phyloP scores from a whole-genome alignment of 2,888 invertebrate genomes.

The Phymatocera aterrima region DNA sequence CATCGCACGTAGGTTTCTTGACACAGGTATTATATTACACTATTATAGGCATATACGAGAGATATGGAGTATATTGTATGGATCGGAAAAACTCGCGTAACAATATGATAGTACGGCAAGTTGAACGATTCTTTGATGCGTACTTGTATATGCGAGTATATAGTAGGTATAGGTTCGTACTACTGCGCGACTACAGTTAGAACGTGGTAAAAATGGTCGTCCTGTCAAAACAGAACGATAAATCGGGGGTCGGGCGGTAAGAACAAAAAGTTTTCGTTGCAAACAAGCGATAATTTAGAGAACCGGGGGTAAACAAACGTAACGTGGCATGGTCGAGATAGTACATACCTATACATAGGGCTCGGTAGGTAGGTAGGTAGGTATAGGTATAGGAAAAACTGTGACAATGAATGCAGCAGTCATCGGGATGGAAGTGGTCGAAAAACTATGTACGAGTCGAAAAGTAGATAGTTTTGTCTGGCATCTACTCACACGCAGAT shows the following conservation, averaged over 20 bases:
- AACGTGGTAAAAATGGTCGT: slow-evolving; percentile 9
- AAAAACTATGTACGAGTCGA: not conserved
- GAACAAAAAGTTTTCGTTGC: slow-evolving; percentile 31
- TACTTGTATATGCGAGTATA: not conserved
- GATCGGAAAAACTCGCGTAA: not conserved
- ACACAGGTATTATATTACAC: too few species aligned
- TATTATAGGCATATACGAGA: not conserved
- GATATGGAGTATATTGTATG: not conserved
- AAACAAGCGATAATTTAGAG: slow-evolving; percentile 46
- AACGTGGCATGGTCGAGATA: too few species aligned
- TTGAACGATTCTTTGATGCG: slow-evolving; percentile 29
- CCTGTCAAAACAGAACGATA: slow-evolving; percentile 41
- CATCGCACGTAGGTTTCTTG: too few species aligned
- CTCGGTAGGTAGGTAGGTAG: too few species aligned
- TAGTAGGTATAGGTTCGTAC: not conserved
- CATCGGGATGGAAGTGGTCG: not conserved
- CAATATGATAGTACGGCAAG: not conserved
- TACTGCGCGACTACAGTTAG: too few species aligned
- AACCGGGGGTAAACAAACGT: slow-evolving; percentile 32
- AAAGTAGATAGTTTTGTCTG: not conserved
- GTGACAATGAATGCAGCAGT: not conserved
- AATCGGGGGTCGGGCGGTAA: slow-evolving; percentile 16
- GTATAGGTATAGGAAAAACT: not conserved
- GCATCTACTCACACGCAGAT: too few species aligned
- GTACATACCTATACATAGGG: not conserved